phyloP scores from a whole-genome alignment of 2,797 vertebrate genomes.

The Kryptolebias ocellatus region DNA sequence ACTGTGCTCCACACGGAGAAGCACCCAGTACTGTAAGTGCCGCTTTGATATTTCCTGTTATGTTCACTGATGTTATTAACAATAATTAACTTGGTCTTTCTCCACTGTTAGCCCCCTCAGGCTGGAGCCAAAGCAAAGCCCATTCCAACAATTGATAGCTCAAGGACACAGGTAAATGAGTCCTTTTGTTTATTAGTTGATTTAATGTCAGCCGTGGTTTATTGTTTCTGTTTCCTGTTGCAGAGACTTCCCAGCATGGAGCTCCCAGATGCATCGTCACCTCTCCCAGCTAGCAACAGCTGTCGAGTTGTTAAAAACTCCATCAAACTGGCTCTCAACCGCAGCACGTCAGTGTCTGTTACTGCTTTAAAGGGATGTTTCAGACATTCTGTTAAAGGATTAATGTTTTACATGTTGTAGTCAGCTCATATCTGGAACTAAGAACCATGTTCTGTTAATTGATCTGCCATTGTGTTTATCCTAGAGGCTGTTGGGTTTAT shows the following conservation, averaged over 20 bases:
- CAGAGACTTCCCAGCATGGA: conserved; percentile 97
- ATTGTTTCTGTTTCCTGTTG: conserved; percentile 23
- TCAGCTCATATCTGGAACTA: too few species aligned
- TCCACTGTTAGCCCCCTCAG: conserved; percentile 72
- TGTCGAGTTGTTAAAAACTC: conserved; percentile 94
- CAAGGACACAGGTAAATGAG: conserved; percentile 88
- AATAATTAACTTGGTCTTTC: conserved; percentile 2
- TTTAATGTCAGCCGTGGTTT: neutral
- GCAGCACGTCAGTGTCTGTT: conserved; percentile 73
- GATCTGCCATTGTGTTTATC: too few species aligned
- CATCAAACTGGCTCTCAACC: conserved; percentile 96
- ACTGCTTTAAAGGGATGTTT: too few species aligned
- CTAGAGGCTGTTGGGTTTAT: too few species aligned
- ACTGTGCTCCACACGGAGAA: conserved; percentile 72
- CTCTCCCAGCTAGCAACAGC: conserved; percentile 89
- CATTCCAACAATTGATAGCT: conserved; percentile 89
- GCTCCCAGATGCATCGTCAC: conserved; percentile 94
- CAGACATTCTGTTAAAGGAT: too few species aligned
- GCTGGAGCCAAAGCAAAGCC: conserved; percentile 83
- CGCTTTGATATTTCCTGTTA: neutral
- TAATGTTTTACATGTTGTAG: too few species aligned
- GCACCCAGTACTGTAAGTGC: conserved; percentile 63
- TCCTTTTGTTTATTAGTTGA: too few species aligned
- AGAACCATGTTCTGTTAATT: too few species aligned
- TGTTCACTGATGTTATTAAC: neutral